Percentiles rank a stretch among this genome's conserved stretches.
Evolutionary conservation across 2,113 vertebrate species (phyloP).

Genomic region (Oreochromis aureus): DNA sequence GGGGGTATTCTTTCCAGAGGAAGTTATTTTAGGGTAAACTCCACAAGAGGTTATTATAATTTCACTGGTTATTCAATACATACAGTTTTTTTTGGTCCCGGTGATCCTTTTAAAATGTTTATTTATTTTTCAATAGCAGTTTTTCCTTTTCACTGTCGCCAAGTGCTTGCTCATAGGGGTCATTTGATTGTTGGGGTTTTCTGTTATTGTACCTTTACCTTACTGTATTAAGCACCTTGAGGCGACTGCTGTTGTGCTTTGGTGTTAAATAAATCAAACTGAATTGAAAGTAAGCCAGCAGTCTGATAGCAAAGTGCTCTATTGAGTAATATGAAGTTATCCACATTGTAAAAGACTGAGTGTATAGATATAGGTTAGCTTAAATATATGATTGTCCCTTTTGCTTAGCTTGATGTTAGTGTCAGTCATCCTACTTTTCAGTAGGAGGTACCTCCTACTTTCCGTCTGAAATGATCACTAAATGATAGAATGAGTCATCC

Average conservation of each 20-base stretch:
- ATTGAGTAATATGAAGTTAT: background rate
- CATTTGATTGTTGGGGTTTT: background rate
- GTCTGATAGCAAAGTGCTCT: background rate
- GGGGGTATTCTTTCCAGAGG: background rate
- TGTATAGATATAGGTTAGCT: background rate
- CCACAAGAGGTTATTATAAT: background rate
- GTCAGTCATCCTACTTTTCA: background rate
- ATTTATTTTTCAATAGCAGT: background rate
- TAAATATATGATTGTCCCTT: background rate
- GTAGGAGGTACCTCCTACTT: background rate
- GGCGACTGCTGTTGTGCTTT: background rate
- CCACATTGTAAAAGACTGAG: background rate
- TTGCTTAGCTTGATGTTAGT: background rate
- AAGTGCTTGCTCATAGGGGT: background rate
- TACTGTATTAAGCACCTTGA: background rate
- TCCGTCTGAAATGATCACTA: background rate
- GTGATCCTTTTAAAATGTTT: background rate
- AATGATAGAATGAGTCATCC: background rate
- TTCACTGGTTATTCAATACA: rapidly evolving
- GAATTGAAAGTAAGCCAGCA: background rate
- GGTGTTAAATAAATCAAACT: background rate
- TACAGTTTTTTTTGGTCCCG: background rate
- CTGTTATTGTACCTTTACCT: background rate
- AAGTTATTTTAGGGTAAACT: background rate
- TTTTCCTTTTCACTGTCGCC: rapidly evolving